Percentiles rank a stretch among this genome's conserved stretches.
phyloP scores from a whole-genome alignment of 2,113 vertebrate genomes.

The Anthoscopus minutus region DNA sequence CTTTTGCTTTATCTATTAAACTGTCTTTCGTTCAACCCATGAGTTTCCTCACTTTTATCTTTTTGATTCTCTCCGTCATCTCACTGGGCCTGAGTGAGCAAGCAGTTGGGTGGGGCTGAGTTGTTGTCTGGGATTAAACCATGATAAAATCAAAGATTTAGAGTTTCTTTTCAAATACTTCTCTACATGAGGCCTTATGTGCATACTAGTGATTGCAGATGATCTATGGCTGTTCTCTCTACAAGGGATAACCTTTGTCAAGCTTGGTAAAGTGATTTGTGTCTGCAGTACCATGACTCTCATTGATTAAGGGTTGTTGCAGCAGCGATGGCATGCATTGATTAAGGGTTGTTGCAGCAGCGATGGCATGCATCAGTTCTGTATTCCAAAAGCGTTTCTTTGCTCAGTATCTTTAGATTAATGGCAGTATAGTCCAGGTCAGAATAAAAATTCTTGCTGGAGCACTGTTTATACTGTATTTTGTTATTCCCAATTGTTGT shows the following conservation, averaged over 20 bases:
- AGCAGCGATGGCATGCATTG: not conserved
- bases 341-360: not conserved
- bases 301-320: not conserved
- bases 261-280: not conserved
- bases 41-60: not conserved
- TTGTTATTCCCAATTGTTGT: not conserved
- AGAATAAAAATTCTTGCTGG: not conserved
- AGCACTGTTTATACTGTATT: not conserved
- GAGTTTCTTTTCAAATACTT: not conserved
- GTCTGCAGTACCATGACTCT: not conserved
- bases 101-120: not conserved
- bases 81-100: fast-evolving
- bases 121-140: not conserved
- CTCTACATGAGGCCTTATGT: not conserved
- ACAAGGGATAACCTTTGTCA: not conserved
- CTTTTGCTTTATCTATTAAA: not conserved
- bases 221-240: not conserved
- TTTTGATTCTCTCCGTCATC: not conserved
- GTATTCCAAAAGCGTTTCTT: not conserved
- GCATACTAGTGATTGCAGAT: not conserved
- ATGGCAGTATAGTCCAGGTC: not conserved
- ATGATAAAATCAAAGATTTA: not conserved
- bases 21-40: not conserved
- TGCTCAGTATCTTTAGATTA: not conserved
- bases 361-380: not conserved